These are phyloP conservation scores for Oryzias celebensis DNA, from an alignment of 2,113 vertebrate species.

Conservation along the genomic window DNA sequence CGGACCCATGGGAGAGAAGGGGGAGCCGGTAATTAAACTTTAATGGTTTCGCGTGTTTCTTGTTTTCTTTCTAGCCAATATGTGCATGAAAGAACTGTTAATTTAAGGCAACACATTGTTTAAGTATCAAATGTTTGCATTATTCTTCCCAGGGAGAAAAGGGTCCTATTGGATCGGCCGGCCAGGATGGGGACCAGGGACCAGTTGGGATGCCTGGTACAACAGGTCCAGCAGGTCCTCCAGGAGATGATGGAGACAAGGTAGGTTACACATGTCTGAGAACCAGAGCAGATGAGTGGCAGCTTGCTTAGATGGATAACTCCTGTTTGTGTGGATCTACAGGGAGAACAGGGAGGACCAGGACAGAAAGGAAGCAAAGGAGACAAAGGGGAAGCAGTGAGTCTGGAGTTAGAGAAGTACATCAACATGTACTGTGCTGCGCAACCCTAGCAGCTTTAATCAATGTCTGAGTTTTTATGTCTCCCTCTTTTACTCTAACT, in stretches of 20 bases:
- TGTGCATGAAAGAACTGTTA: neutral
- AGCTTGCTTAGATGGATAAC: neutral
- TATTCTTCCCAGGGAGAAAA: slow-evolving; percentile 73
- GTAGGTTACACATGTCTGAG: slow-evolving; percentile 34
- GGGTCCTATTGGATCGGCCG: slow-evolving; percentile 72
- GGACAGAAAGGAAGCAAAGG: slow-evolving; percentile 83
- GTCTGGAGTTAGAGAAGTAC: slow-evolving; percentile 30
- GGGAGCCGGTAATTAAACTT: slow-evolving; percentile 84
- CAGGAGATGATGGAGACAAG: slow-evolving; percentile 81
- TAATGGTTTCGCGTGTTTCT: neutral
- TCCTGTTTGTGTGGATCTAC: slow-evolving; percentile 31
- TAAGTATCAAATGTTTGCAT: slow-evolving; percentile 3
- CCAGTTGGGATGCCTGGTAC: slow-evolving; percentile 67
- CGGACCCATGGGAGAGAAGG: slow-evolving; percentile 93
- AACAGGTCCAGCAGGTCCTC: slow-evolving; percentile 69
- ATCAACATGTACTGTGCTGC: neutral
- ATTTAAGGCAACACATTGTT: neutral
- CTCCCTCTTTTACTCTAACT: neutral
- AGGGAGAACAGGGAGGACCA: slow-evolving; percentile 78
- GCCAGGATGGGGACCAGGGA: slow-evolving; percentile 77
- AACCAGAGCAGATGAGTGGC: neutral
- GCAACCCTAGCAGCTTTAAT: neutral
- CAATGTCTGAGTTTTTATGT: neutral
- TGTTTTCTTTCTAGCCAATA: slow-evolving; percentile 1
- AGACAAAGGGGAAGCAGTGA: slow-evolving; percentile 80